phyloP scores from a whole-genome alignment of 2,888 invertebrate species.

The Morinoia aosen region DNA sequence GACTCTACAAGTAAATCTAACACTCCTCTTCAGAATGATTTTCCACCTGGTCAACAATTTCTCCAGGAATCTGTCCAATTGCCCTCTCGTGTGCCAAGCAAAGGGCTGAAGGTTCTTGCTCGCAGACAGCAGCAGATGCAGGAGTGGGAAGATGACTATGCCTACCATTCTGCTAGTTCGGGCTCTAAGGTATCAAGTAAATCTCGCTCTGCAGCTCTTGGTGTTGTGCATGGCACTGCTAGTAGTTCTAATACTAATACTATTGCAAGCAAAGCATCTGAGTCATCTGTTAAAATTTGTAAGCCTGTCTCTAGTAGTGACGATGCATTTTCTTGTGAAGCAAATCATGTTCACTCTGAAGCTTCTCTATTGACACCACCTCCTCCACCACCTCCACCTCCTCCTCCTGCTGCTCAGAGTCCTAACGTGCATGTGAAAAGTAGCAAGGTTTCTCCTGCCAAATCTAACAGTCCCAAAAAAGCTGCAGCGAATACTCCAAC shows the following conservation, averaged over 20 bases:
- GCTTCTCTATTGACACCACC: background rate
- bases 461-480: background rate
- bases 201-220: background rate
- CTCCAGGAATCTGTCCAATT: background rate
- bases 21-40: background rate
- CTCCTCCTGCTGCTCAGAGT: background rate
- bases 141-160: conserved; percentile 67
- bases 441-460: background rate
- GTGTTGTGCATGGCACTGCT: background rate
- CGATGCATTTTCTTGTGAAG: background rate
- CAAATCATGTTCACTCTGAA: background rate
- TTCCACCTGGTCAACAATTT: background rate
- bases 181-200: conserved; percentile 50
- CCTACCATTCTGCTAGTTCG: conserved; percentile 62
- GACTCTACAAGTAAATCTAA: background rate
- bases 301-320: background rate
- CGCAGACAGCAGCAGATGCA: conserved; percentile 63
- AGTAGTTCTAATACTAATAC: conserved; percentile 2
- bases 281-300: background rate
- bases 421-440: background rate
- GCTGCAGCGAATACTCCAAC: background rate
- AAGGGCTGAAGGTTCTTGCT: conserved; percentile 58
- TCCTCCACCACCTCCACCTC: background rate
- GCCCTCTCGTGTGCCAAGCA: background rate
- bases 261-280: background rate